These are phyloP conservation scores for Agapostemon virescens DNA, from an alignment of 2,888 invertebrate genomes.

Conservation along the genomic window DNA sequence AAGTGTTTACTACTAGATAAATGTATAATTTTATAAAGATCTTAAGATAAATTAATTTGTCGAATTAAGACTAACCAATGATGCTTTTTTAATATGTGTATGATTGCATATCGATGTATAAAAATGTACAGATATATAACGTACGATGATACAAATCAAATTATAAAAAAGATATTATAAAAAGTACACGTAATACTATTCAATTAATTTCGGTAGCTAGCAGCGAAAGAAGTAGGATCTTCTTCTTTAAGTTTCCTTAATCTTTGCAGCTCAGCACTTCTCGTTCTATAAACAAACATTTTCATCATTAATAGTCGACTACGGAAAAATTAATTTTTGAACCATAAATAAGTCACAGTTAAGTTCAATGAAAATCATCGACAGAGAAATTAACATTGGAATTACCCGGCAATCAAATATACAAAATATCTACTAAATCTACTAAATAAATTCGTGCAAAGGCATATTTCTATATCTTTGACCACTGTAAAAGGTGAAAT, in stretches of 20 bases:
- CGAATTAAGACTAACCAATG: slow-evolving; percentile 2
- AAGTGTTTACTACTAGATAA: background rate
- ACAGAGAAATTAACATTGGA: too few relatives aligned
- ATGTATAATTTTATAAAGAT: background rate
- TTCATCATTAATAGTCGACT: background rate
- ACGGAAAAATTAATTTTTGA: background rate
- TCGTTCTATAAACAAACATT: slow-evolving; percentile 60
- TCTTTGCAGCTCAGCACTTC: slow-evolving; percentile 71
- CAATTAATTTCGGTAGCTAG: slow-evolving; percentile 74
- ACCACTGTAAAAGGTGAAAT: too few relatives aligned
- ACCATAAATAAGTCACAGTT: background rate
- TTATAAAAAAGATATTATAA: slow-evolving; percentile 21
- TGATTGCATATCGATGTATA: slow-evolving; percentile 14
- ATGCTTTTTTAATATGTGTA: slow-evolving; percentile 20
- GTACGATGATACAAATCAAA: slow-evolving; percentile 22
- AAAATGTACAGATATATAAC: slow-evolving; percentile 29
- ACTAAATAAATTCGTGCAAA: too few relatives aligned
- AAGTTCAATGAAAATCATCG: background rate
- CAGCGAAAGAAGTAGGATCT: slow-evolving; percentile 55
- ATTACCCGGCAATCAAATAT: too few relatives aligned
- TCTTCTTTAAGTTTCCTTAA: slow-evolving; percentile 73
- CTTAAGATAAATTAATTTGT: background rate
- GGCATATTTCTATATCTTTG: too few relatives aligned
- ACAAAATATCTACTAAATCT: too few relatives aligned
- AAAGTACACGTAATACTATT: slow-evolving; percentile 13